Evolutionary conservation across 2,797 vertebrate species (phyloP).

Genomic region (Phataginus tetradactyla): DNA sequence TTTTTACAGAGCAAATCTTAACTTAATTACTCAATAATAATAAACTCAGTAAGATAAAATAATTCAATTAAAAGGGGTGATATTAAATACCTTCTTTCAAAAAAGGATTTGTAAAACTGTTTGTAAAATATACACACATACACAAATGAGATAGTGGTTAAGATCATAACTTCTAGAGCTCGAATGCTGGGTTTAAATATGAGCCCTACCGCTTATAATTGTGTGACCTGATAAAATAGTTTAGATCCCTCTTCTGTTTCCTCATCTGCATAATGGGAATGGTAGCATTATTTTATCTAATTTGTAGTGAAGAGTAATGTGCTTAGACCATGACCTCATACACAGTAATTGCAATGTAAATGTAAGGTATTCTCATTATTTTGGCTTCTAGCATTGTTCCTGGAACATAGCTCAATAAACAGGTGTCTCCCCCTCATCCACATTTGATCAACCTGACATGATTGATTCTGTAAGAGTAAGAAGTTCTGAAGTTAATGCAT

Average conservation of each 20-base stretch:
- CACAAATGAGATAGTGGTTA: not conserved
- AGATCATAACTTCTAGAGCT: not conserved
- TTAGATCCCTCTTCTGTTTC: not conserved
- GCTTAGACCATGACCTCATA: not conserved
- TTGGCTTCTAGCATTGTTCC: not conserved
- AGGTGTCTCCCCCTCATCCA: not conserved
- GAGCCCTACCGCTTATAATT: not conserved
- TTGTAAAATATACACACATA: not conserved
- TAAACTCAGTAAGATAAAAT: not conserved
- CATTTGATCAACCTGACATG: not conserved
- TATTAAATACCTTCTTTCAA: not conserved
- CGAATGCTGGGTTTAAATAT: not conserved
- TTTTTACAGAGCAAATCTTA: not conserved
- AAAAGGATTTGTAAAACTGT: not conserved
- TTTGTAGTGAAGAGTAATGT: not conserved
- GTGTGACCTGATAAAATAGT: not conserved
- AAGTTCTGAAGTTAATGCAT: not conserved
- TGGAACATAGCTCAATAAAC: not conserved
- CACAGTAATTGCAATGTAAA: not conserved
- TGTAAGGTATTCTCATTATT: not conserved
- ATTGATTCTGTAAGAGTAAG: not conserved
- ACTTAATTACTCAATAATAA: not conserved
- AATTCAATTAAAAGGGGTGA: not conserved
- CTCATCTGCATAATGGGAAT: not conserved
- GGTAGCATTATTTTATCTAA: not conserved